These are phyloP conservation scores for Mormyrus iriodes DNA, from an alignment of 2,113 vertebrate genomes.

Conservation along the genomic window DNA sequence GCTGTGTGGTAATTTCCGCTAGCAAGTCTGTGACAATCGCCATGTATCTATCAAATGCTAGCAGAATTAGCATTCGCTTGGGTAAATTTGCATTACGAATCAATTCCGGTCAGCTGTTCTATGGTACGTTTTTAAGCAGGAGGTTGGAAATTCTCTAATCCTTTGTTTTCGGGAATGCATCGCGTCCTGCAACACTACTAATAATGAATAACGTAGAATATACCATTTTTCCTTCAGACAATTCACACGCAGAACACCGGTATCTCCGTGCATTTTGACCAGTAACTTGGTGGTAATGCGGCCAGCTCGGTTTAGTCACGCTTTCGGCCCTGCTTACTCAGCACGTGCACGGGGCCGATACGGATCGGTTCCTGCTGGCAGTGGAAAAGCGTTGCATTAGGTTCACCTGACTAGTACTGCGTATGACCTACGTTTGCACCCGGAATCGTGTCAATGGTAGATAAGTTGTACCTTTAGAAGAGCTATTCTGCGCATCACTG, in stretches of 20 bases:
- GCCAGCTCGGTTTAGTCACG: not conserved
- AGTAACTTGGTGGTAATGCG: not conserved
- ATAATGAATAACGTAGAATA: not conserved
- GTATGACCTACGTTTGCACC: not conserved
- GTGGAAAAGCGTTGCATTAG: not conserved
- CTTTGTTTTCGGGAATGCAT: not conserved
- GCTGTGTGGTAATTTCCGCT: too few species aligned
- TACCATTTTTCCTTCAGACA: not conserved
- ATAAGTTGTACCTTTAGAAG: not conserved
- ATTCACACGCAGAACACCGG: not conserved
- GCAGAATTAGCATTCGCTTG: too few species aligned
- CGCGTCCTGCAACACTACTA: too few species aligned
- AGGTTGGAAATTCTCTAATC: too few species aligned
- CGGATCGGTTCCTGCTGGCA: not conserved
- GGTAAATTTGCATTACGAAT: too few species aligned
- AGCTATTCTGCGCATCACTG: not conserved
- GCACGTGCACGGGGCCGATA: not conserved
- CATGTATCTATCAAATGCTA: too few species aligned
- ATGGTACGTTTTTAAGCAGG: too few species aligned
- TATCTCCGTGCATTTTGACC: not conserved
- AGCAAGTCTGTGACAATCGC: too few species aligned
- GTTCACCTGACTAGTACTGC: not conserved
- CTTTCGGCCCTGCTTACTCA: not conserved
- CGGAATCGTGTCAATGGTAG: not conserved
- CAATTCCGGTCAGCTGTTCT: too few species aligned